Evolutionary conservation across 2,797 vertebrate species (phyloP).

Genomic region (Ataeniobius toweri): DNA sequence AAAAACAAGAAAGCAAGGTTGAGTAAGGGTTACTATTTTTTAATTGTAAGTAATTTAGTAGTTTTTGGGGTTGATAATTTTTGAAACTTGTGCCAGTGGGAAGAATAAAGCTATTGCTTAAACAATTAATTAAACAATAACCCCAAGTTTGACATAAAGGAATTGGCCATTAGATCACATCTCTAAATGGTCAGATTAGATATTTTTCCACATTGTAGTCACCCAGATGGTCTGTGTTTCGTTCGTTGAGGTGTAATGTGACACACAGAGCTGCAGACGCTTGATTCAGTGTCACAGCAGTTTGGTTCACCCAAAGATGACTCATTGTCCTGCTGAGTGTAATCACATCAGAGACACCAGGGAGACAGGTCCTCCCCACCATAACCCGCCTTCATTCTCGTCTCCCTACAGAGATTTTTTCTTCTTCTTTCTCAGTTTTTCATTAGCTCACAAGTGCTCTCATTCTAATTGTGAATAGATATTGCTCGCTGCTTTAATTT

Average conservation of each 20-base stretch:
- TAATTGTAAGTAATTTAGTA: neutral
- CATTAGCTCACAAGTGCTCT: constrained; percentile 6
- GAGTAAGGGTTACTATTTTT: neutral
- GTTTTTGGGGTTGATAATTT: neutral
- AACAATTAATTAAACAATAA: neutral
- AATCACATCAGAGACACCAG: constrained; percentile 54
- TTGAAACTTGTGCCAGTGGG: neutral
- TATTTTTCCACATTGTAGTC: constrained; percentile 23
- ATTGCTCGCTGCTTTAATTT: constrained; percentile 5
- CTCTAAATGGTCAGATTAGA: constrained; percentile 11
- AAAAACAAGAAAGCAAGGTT: neutral
- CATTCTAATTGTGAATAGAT: constrained; percentile 15
- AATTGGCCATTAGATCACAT: neutral
- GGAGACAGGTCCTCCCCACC: constrained; percentile 26
- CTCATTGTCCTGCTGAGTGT: constrained; percentile 65
- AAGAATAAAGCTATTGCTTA: neutral
- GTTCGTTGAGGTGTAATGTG: constrained; percentile 58
- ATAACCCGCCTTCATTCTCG: constrained; percentile 18
- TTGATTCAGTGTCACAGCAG: constrained; percentile 46
- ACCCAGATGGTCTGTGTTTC: constrained; percentile 63
- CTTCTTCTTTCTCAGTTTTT: constrained; percentile 19
- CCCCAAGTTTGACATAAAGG: neutral
- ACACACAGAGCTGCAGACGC: constrained; percentile 56
- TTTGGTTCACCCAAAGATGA: constrained; percentile 60
- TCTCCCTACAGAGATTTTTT: neutral